A percentile compares a stretch with the other conserved stretches of the same genome.
Evolutionary conservation across 1,140 invertebrate species (phyloP).

Genomic region (Drosophila ercepeae): DNA sequence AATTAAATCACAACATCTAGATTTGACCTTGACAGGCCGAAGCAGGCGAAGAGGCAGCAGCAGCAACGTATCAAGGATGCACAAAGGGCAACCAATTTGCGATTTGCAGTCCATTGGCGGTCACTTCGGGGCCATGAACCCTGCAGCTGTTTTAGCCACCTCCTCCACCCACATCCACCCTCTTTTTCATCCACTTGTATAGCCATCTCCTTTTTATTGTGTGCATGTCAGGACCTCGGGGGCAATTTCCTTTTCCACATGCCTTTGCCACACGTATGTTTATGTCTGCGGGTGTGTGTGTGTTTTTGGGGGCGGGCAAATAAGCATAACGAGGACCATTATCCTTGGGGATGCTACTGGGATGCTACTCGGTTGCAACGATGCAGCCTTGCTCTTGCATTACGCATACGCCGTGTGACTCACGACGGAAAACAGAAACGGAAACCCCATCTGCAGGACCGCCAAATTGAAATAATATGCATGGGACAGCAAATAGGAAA

Average conservation of each 20-base stretch:
- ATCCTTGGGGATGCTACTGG: constrained; percentile 66
- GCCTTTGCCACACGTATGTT: not conserved
- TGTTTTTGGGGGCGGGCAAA: constrained; percentile 52
- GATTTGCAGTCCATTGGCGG: constrained; percentile 52
- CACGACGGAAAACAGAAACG: constrained; percentile 47
- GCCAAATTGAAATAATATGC: constrained; percentile 82
- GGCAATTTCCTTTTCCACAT: constrained; percentile 33
- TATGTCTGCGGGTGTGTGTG: not conserved
- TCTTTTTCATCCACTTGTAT: not conserved
- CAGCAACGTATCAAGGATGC: constrained; percentile 52
- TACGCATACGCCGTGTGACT: constrained; percentile 60
- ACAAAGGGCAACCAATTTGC: constrained; percentile 37
- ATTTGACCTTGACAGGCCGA: constrained; percentile 65
- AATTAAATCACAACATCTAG: constrained; percentile 80
- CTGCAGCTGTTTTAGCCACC: constrained; percentile 19
- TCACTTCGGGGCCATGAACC: constrained; percentile 65
- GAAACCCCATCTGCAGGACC: constrained; percentile 75
- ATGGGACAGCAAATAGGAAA: constrained; percentile 63
- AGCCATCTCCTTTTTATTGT: constrained; percentile 1
- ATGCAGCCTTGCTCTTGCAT: constrained; percentile 36
- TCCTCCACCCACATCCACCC: not conserved
- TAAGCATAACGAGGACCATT: constrained; percentile 75
- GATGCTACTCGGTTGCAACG: constrained; percentile 39
- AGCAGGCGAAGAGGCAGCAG: not conserved
- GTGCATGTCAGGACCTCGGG: constrained; percentile 50